Conservation (phyloP, 2,797 vertebrate genomes). For the Cyprinella venusta region DNA sequence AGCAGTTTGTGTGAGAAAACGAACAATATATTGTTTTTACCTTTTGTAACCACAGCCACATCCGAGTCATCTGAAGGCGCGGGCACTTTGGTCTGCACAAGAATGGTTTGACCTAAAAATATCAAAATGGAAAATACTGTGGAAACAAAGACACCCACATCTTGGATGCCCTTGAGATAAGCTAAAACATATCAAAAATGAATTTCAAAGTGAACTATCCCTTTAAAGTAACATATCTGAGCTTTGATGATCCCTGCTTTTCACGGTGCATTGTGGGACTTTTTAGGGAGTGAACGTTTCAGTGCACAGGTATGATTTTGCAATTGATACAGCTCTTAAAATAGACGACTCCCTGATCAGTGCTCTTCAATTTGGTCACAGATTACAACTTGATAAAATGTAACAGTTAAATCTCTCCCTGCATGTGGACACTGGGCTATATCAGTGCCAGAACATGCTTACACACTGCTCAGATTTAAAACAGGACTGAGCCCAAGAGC, state of each 20-base stretch:
- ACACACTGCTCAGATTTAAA: neutral
- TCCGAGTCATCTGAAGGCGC: too few relatives aligned
- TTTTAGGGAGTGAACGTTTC: neutral
- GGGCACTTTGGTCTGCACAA: too few relatives aligned
- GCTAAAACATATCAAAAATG: too few relatives aligned
- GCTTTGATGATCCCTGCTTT: neutral
- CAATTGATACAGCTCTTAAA: neutral
- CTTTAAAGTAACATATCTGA: too few relatives aligned
- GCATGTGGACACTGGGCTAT: neutral
- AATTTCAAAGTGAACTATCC: too few relatives aligned
- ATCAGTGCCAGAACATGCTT: neutral
- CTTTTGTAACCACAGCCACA: too few relatives aligned
- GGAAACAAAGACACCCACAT: too few relatives aligned
- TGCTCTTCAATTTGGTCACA: neutral
- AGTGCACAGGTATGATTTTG: neutral
- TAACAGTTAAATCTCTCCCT: neutral
- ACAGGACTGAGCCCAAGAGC: neutral
- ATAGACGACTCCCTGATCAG: neutral
- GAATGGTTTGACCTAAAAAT: too few relatives aligned
- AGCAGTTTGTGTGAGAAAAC: too few relatives aligned
- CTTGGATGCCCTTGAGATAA: too few relatives aligned
- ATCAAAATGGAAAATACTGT: too few relatives aligned
- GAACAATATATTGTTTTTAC: too few relatives aligned
- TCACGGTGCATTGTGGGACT: neutral
- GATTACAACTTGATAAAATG: neutral